Evolutionary conservation across 2,888 invertebrate species (phyloP).

Genomic region (Galerucella nymphaeae): DNA sequence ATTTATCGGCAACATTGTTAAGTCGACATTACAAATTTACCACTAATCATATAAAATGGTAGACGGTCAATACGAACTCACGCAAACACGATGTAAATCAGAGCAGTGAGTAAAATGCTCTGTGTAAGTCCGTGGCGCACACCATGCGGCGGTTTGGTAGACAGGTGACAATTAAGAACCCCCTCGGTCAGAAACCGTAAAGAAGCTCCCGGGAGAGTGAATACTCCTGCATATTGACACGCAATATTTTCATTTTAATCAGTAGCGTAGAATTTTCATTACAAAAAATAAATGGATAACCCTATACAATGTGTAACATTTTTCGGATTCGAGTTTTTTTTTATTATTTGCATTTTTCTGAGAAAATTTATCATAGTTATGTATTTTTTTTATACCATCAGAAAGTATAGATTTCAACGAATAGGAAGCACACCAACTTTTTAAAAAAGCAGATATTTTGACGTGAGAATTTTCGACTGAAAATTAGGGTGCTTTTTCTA

Average conservation of each 20-base stretch:
- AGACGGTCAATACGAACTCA: conserved; percentile 42
- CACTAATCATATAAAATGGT: conserved; percentile 37
- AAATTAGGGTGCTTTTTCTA: too few species aligned
- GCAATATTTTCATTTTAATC: conserved; percentile 28
- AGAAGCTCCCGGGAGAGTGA: conserved; percentile 42
- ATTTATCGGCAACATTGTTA: too few species aligned
- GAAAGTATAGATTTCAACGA: too few species aligned
- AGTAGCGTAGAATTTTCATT: conserved; percentile 20
- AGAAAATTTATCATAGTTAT: too few species aligned
- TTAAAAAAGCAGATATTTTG: too few species aligned
- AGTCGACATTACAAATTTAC: conserved; percentile 31
- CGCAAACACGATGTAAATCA: conserved; percentile 47
- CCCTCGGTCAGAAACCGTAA: conserved; percentile 44
- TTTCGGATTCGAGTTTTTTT: too few species aligned
- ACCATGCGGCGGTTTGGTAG: conserved; percentile 40
- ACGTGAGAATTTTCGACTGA: too few species aligned
- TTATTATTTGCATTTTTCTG: too few species aligned
- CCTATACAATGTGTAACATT: too few species aligned
- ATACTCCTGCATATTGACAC: conserved; percentile 37
- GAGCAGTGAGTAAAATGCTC: conserved; percentile 37
- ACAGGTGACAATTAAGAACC: conserved; percentile 50
- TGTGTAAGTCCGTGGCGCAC: conserved; percentile 26
- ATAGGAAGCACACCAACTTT: too few species aligned
- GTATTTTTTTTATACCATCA: too few species aligned
- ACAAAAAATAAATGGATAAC: neutral